phyloP scores from a whole-genome alignment of 2,888 invertebrate species.

The Apocheima hispidaria region DNA sequence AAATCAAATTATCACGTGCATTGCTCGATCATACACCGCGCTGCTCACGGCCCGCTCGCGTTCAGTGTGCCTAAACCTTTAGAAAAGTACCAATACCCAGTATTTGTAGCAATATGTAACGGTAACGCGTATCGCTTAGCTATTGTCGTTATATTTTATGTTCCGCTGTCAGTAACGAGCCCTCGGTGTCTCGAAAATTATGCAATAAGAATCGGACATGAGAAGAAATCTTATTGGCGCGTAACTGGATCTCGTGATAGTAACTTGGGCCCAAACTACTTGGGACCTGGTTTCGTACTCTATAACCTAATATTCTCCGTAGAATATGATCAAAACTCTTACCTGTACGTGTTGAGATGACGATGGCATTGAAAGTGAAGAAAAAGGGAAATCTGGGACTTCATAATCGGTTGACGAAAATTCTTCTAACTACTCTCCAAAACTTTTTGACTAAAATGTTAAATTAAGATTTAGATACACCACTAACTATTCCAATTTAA shows the following conservation, averaged over 20 bases:
- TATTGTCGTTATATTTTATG: conserved; percentile 61
- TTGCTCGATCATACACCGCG: too few relatives aligned
- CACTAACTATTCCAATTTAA: too few relatives aligned
- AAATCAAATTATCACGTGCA: too few relatives aligned
- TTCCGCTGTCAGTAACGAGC: conserved; percentile 52
- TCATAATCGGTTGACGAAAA: too few relatives aligned
- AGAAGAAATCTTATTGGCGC: conserved; percentile 40
- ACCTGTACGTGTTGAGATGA: neutral
- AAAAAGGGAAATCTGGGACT: neutral
- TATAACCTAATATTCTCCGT: neutral
- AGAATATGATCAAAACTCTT: neutral
- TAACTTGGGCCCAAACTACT: neutral
- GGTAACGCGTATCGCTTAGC: conserved; percentile 58
- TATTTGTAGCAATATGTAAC: conserved; percentile 51
- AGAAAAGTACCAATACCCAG: conserved; percentile 46
- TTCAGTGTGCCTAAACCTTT: conserved; percentile 16
- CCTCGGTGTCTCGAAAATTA: conserved; percentile 40
- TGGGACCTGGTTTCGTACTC: neutral
- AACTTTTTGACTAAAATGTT: too few relatives aligned
- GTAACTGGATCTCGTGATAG: neutral
- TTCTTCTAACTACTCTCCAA: too few relatives aligned
- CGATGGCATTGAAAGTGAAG: neutral
- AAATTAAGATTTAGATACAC: too few relatives aligned
- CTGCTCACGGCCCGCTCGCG: neutral
- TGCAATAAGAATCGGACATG: conserved; percentile 44